These are phyloP conservation scores for Galemys pyrenaicus DNA, from an alignment of 2,113 vertebrate species.

Conservation along the genomic window DNA sequence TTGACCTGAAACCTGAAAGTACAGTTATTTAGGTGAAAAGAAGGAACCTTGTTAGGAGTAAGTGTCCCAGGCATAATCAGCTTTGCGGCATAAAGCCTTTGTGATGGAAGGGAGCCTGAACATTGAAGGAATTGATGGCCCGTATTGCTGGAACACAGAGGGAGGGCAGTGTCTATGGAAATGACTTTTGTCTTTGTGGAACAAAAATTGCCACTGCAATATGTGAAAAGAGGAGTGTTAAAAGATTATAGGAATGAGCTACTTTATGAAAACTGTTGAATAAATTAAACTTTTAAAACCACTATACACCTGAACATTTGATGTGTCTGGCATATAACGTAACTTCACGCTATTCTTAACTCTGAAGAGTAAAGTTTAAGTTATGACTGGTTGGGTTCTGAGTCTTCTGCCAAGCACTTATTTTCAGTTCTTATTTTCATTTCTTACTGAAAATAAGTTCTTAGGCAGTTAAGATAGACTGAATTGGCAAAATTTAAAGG, in stretches of 20 bases:
- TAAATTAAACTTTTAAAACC: neutral
- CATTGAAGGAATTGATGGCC: neutral
- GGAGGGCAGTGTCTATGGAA: neutral
- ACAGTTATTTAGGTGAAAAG: conserved; percentile 27
- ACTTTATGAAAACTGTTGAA: neutral
- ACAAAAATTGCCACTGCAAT: conserved; percentile 7
- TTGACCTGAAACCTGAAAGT: conserved; percentile 42
- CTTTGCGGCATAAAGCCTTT: neutral
- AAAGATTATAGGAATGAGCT: conserved; percentile 30
- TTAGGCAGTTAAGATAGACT: conserved; percentile 41
- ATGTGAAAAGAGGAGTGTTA: neutral
- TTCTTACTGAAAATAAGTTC: too few relatives aligned
- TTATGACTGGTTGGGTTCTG: neutral
- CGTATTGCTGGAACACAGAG: neutral
- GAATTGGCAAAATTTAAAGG: conserved; percentile 28
- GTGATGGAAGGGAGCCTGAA: neutral
- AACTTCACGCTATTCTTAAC: conserved; percentile 31
- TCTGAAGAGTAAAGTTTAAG: conserved; percentile 52
- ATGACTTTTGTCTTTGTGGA: conserved; percentile 36
- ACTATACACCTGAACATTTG: neutral
- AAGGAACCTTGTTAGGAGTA: neutral
- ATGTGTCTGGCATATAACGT: neutral
- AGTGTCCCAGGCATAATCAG: neutral
- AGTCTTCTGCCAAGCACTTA: neutral
- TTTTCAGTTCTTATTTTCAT: too few relatives aligned